Base-by-base conservation (phyloP, 2,113 vertebrate genomes). In the Micronycteris hirsuta region DNA sequence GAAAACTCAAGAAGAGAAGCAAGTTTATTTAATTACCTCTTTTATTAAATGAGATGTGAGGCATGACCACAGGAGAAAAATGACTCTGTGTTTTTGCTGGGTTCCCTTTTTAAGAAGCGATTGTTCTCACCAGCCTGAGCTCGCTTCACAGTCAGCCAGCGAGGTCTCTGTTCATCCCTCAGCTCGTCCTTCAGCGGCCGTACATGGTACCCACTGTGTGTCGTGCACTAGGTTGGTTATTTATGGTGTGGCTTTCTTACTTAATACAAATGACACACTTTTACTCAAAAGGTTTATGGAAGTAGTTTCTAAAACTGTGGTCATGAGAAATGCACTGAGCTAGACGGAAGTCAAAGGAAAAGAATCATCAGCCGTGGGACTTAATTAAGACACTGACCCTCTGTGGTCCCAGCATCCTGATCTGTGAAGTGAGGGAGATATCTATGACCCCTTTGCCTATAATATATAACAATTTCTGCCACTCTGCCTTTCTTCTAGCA, bases 21-120 rank as follows among this genome's bases (percentile, higher is more conserved):
- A 87, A 82, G 43, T 80, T 52, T 83, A 49, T 58, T 80, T 65
- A 24, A 89, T 58, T 89, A 26, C 43, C 36, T 83, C 2, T 71
- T 83, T 88, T 36, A 74, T 49, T 36, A 68, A 89, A 89, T 84
- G 17, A 80, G 11, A 31, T 76, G 16, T 81, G 49, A 89, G 24
- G 5, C 11, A n/a, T 85, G 36, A 65, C 68, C 80, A 74, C 16
- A 49, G 71, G 11, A 24, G 6, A 16, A 7, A 4, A 24, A 78
- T 61, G 54, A 22, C 41, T 92, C 67, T 82, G 68, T 87, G 9
- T 89, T 41, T 94, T 92, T 80, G 54, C 56, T 65, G 58, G n/a
- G n/a, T n/a, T n/a, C n/a, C n/a, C n/a, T n/a, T n/a, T 68, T 94
- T 68, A 93, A 68, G 74, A 82, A 93, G 14, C 71, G 15, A 84